Conservation (phyloP, 2,888 invertebrate species). For the Erebia palarica region DNA sequence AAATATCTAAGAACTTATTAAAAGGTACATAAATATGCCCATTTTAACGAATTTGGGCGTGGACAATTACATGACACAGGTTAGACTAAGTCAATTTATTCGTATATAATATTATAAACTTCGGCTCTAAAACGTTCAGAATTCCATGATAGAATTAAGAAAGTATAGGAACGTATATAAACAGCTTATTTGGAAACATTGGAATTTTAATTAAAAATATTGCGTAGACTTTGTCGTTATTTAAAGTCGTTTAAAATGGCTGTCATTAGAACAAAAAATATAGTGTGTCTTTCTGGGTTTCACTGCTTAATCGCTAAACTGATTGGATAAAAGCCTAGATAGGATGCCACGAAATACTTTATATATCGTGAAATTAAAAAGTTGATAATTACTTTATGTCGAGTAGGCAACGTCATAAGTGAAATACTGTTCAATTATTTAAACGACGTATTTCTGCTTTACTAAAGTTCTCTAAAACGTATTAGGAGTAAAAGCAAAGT, state of each 20-base stretch:
- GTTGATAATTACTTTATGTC: too few relatives aligned
- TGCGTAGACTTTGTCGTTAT: neutral
- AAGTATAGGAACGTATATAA: neutral
- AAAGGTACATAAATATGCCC: constrained; percentile 2
- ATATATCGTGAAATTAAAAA: too few relatives aligned
- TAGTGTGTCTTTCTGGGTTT: too few relatives aligned
- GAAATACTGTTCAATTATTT: neutral
- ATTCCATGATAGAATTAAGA: constrained; percentile 7
- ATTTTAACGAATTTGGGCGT: constrained; percentile 20
- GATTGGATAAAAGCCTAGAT: too few relatives aligned
- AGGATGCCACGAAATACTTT: too few relatives aligned
- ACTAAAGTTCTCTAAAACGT: neutral
- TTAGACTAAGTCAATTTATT: constrained; percentile 17
- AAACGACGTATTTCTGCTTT: neutral
- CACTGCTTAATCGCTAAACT: too few relatives aligned
- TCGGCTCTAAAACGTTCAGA: constrained; percentile 12
- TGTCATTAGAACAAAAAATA: neutral
- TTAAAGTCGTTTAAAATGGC: neutral
- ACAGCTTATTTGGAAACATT: constrained; percentile 13
- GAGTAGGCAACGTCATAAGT: too few relatives aligned
- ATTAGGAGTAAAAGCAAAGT: constrained; percentile 4
- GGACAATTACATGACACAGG: constrained; percentile 27
- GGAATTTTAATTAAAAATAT: constrained; percentile 13
- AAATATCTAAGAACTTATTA: neutral
- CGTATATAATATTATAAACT: constrained; percentile 24